These are phyloP conservation scores for Drosophila pseudoananassae DNA, from an alignment of 1,140 invertebrate genomes.

Conservation along the genomic window DNA sequence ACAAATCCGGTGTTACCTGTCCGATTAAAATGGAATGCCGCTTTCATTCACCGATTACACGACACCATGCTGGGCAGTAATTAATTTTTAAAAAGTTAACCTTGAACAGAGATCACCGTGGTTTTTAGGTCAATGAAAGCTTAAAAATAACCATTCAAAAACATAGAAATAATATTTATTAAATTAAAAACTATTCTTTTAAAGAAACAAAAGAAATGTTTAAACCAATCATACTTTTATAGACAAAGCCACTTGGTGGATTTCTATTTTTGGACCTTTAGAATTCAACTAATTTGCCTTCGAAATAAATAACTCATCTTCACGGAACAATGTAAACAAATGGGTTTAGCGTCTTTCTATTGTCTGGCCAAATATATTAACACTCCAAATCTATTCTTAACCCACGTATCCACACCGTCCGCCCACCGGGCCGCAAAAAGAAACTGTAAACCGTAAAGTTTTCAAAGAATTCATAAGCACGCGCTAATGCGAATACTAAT, in stretches of 20 bases:
- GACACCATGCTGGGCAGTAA: constrained; percentile 21
- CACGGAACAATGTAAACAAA: constrained; percentile 13
- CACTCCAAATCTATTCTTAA: constrained; percentile 29
- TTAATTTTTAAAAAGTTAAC: constrained; percentile 19
- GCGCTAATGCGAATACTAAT: constrained; percentile 72
- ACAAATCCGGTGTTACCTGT: constrained; percentile 58
- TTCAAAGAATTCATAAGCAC: constrained; percentile 76
- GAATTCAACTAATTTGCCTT: constrained; percentile 25
- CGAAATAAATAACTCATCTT: constrained; percentile 23
- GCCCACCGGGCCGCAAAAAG: constrained; percentile 32
- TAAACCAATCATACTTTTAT: no score
- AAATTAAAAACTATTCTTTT: background rate
- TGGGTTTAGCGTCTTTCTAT: constrained; percentile 14
- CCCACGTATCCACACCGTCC: constrained; percentile 36
- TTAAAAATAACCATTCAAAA: background rate
- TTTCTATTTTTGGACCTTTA: constrained; percentile 3
- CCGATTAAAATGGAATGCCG: constrained; percentile 31
- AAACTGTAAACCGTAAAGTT: constrained; percentile 50
- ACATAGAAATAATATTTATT: background rate
- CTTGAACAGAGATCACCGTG: constrained; percentile 16
- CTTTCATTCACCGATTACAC: constrained; percentile 2
- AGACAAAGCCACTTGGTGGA: background rate
- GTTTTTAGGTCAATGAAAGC: constrained; percentile 26
- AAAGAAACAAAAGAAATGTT: no score
- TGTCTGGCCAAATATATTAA: constrained; percentile 31